A percentile compares a stretch with the other conserved stretches of the same genome.
These are phyloP conservation scores for Pseudopleuronectes americanus DNA, from an alignment of 2,797 vertebrate species.

Conservation along the genomic window DNA sequence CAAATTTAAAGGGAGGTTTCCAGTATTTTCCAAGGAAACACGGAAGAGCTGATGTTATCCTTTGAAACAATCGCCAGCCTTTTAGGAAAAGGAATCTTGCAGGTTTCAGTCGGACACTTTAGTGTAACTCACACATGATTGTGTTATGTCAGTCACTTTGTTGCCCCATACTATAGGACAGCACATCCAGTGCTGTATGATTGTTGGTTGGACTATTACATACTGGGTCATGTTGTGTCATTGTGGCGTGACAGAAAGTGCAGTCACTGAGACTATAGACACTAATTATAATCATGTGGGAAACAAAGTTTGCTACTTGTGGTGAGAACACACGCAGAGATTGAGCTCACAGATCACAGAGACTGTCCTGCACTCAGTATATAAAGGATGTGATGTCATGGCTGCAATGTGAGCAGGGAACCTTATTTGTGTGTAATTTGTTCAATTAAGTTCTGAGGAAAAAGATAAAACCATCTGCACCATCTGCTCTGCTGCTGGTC, in stretches of 20 bases:
- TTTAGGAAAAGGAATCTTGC: constrained; percentile 2
- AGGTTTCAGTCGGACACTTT: background rate
- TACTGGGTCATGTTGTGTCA: constrained; percentile 6
- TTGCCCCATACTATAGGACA: background rate
- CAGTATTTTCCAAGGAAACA: too few species aligned
- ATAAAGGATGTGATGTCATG: background rate
- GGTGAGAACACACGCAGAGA: too few species aligned
- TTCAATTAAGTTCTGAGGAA: too few species aligned
- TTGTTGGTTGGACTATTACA: constrained; percentile 5
- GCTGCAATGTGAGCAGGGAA: background rate
- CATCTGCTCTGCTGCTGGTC: too few species aligned
- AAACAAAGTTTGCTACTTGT: background rate
- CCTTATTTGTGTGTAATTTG: background rate
- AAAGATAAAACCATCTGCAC: too few species aligned
- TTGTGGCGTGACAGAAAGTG: constrained; percentile 5
- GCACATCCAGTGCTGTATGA: background rate
- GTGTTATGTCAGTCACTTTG: background rate
- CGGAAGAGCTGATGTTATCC: background rate
- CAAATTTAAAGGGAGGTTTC: too few species aligned
- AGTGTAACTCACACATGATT: background rate
- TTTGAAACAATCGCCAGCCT: background rate
- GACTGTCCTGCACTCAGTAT: background rate
- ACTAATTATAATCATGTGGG: constrained; percentile 24
- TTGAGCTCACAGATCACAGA: background rate
- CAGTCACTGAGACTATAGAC: background rate